Conservation (phyloP, 2,888 invertebrate species). For the Aromia moschata region DNA sequence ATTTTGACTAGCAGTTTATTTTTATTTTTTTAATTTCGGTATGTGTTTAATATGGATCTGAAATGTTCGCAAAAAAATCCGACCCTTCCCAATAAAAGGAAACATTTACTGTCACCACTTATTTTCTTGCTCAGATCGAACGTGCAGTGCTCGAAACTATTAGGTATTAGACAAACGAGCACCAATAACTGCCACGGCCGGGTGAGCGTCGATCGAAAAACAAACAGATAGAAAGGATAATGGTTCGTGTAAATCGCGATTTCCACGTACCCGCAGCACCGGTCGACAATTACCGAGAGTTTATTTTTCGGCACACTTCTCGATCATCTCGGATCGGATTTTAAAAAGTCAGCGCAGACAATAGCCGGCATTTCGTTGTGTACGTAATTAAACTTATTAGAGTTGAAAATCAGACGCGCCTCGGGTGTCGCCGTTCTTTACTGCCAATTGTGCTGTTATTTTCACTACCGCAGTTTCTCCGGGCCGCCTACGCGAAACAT, state of each 20-base stretch:
- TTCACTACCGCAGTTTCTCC: slow-evolving; percentile 25
- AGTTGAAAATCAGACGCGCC: slow-evolving; percentile 28
- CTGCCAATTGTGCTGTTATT: slow-evolving; percentile 19
- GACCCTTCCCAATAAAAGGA: too few species aligned
- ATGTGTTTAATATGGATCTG: too few species aligned
- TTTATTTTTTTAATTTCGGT: too few species aligned
- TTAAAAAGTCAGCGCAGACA: slow-evolving; percentile 18
- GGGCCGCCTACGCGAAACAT: slow-evolving; percentile 15
- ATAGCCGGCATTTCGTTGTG: slow-evolving; percentile 18
- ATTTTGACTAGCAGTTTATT: too few species aligned
- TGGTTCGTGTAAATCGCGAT: slow-evolving; percentile 4
- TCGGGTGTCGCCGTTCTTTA: slow-evolving; percentile 22
- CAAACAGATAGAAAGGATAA: slow-evolving; percentile 6
- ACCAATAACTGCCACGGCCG: background rate
- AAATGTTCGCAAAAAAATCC: too few species aligned
- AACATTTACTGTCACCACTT: background rate
- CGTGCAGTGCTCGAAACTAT: background rate
- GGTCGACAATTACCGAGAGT: slow-evolving; percentile 8
- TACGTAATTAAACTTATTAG: slow-evolving; percentile 27
- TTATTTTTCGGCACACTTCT: slow-evolving; percentile 23
- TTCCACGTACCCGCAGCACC: slow-evolving; percentile 11
- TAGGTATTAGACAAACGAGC: background rate
- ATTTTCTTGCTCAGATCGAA: background rate
- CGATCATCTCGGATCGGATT: slow-evolving; percentile 11
- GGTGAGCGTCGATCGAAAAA: slow-evolving; percentile 3